phyloP scores from a whole-genome alignment of 2,113 vertebrate genomes.

The Hepsetus odoe region DNA sequence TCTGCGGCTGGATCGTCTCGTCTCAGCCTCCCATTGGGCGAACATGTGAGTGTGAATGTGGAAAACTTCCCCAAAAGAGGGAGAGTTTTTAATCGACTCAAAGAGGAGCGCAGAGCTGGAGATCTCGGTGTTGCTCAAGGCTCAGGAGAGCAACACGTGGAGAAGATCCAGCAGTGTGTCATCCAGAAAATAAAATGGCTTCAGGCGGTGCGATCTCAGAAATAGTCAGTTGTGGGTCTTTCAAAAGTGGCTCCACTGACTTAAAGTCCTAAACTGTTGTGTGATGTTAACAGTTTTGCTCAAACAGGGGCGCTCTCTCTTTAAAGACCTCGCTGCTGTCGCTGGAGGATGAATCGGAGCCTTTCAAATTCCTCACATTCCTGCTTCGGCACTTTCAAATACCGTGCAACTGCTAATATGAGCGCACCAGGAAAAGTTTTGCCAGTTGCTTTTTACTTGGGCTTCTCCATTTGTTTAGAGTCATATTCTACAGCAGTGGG shows the following conservation, averaged over 20 bases:
- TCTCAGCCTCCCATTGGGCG: slow-evolving; percentile 32
- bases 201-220: too few relatives aligned
- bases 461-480: neutral
- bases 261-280: slow-evolving; percentile 11
- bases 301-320: slow-evolving; percentile 57
- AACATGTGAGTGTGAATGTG: neutral
- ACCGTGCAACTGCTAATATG: slow-evolving; percentile 76
- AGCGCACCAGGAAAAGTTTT: neutral
- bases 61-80: neutral
- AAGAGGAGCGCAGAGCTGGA: neutral
- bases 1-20: slow-evolving; percentile 69
- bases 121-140: too few relatives aligned
- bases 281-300: slow-evolving; percentile 44
- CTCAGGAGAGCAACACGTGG: too few relatives aligned
- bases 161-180: too few relatives aligned
- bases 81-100: neutral
- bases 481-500: neutral
- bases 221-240: neutral
- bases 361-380: slow-evolving; percentile 85
- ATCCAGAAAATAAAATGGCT: too few relatives aligned
- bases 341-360: slow-evolving; percentile 76
- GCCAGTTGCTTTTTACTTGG: neutral
- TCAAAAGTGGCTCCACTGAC: too few relatives aligned
- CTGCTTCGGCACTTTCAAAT: slow-evolving; percentile 67
- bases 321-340: slow-evolving; percentile 64